phyloP scores from a whole-genome alignment of 2,797 vertebrate genomes.

The Parotocinclus haroldoi region DNA sequence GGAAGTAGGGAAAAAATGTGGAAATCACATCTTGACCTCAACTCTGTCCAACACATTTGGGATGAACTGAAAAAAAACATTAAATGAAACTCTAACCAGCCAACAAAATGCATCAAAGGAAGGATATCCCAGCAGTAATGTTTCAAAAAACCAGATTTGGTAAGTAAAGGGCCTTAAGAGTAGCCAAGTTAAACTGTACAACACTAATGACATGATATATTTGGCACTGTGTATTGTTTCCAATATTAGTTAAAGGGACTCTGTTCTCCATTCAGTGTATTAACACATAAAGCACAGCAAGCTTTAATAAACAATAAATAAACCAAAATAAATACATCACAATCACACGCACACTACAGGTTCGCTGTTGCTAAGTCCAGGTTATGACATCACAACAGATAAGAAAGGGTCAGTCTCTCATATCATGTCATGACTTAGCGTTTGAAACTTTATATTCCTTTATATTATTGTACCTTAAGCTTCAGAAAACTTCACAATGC shows the following conservation, averaged over 20 bases:
- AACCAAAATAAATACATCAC: neutral
- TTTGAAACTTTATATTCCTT: neutral
- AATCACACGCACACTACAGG: neutral
- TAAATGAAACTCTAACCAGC: too few relatives aligned
- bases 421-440: neutral
- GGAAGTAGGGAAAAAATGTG: too few relatives aligned
- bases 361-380: slow-evolving; percentile 2
- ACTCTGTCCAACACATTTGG: too few relatives aligned
- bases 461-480: slow-evolving; percentile 1
- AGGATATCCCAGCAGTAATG: too few relatives aligned
- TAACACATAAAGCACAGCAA: neutral
- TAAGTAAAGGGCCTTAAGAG: too few relatives aligned
- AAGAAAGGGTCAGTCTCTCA: neutral
- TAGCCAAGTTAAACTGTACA: neutral
- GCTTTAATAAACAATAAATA: slow-evolving; percentile 1
- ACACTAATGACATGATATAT: neutral
- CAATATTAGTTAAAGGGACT: slow-evolving; percentile 8
- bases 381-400: neutral
- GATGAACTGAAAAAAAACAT: too few relatives aligned
- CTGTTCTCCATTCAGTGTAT: slow-evolving; percentile 23
- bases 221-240: slow-evolving; percentile 6
- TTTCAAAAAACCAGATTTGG: too few relatives aligned
- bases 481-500: neutral
- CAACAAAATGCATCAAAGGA: too few relatives aligned
- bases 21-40: too few relatives aligned